Evolutionary conservation across 2,888 invertebrate species (phyloP), one percentile per base, ranked within the genome.

Genomic region (Elegia similella): DNA sequence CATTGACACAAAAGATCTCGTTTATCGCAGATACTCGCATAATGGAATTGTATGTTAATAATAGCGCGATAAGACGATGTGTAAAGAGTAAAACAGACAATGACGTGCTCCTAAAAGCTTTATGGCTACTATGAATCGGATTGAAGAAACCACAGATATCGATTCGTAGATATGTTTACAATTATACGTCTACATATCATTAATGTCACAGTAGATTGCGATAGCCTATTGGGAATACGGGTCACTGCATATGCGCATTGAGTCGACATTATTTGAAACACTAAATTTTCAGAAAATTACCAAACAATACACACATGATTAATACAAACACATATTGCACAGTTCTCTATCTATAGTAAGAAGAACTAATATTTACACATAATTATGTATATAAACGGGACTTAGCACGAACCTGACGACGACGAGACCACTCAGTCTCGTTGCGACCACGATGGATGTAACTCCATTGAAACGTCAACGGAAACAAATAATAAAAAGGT

Each of bases 191-290:
- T 66, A 75, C 76, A 84, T 79, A 80, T 84, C 83, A 87, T 85
- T 86, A 86, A 75, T 74, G 84, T 78, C 83, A 84, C 81, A 80
- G 75, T 77, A 78, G 78, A 80, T 81, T 84, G 84, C 81, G 79
- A 80, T 76, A 78, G 80, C 82, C 82, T 80, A 80, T 84, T 79
- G 84, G 84, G 81, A 84, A 87, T 88, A 78, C 86, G 76, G 87
- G 88, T 87, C 86, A 86, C 75, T 75, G 78, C 81, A 80, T 78
- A 76, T 82, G 80, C 78, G 79, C 80, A 81, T 67, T 78, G 72
- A 70, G 70, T 66, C 67, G 44, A 30, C 29, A 30, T 8, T 32
- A 52, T 43, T 53, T 43, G 2, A 43, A 13, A 23, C n/a, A 12
- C 42, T 7, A 17, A 13, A 30, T 32, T 50, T 13, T 10, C 34